These are phyloP conservation scores for Aphelenchoides avenae DNA, from an alignment of 1,140 invertebrate species.

Conservation along the genomic window DNA sequence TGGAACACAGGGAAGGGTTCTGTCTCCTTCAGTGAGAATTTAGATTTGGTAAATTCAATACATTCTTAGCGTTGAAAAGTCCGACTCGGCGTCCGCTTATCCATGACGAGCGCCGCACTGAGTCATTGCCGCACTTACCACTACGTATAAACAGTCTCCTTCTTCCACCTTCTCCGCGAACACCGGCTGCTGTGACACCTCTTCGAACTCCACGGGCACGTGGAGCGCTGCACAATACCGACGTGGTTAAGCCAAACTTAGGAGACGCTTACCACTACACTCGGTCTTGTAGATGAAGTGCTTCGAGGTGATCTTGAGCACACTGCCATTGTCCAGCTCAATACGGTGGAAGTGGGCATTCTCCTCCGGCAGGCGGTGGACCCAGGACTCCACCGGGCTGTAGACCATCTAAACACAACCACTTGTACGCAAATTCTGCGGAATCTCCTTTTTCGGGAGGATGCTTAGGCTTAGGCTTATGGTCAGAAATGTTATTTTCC, in stretches of 20 bases:
- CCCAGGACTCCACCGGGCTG: slow-evolving; percentile 40
- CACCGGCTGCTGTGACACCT: slow-evolving; percentile 17
- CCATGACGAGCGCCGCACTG: no score
- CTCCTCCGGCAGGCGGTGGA: slow-evolving; percentile 34
- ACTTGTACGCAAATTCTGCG: not conserved
- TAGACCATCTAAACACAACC: slow-evolving; percentile 31
- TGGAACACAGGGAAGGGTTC: no score
- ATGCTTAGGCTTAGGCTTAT: no score
- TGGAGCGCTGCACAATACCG: slow-evolving; percentile 2
- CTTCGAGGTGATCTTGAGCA: slow-evolving; percentile 39
- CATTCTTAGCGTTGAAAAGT: slow-evolving; percentile 15
- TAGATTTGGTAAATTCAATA: slow-evolving; percentile 12
- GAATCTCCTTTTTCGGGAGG: no score
- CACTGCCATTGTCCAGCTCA: slow-evolving; percentile 34
- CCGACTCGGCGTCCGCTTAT: no score
- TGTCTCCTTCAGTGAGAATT: slow-evolving; percentile 10
- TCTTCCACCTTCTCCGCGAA: slow-evolving; percentile 36
- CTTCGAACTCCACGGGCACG: slow-evolving; percentile 5
- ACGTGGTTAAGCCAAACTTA: not conserved
- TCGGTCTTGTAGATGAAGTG: slow-evolving; percentile 45
- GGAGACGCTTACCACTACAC: slow-evolving; percentile 17
- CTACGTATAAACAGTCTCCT: slow-evolving; percentile 39
- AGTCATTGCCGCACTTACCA: slow-evolving; percentile 6
- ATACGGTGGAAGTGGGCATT: slow-evolving; percentile 31
- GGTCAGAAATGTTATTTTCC: no score